Evolutionary conservation across 2,888 invertebrate species (phyloP), one percentile per base, ranked within the genome.

Genomic region (Nephrotoma guestfalica): DNA sequence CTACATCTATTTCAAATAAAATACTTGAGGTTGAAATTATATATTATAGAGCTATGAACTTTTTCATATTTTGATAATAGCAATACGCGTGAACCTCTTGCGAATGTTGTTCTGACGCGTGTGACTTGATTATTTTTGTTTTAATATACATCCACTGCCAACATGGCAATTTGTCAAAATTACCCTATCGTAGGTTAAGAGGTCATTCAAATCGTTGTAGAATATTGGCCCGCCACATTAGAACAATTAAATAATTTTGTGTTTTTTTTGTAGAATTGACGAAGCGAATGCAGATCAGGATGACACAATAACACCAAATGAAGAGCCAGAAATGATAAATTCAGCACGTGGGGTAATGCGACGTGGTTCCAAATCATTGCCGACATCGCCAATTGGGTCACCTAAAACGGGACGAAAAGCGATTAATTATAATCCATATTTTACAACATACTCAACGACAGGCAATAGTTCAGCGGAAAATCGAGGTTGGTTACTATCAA

Each of bases 361-460:
- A 1, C 93, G 95, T 87, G 95, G 94, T 87, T 96, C 95, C 90
- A 94, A 93, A 91, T 96, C 95, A 30, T 91, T 96, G 87, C 96
- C 96, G 0, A 93, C 93, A 0, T 94, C 95, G 0, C 96, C 96
- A 0, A 90, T 94, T 3, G 91, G 93, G 87, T 94, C 95, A 13
- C 95, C 95, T 85, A 88, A 88, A 88, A 87, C 88, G 87, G 87
- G 88, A 88, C 87, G 88, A 87, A 88, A 88, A 87, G 90, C 91
- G 92, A 30, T 86, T 0, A 93, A n/a, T 92, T 94, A 87, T 94
- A 93, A 90, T 91, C 93, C 18, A 90, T 96, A 93, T 89, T 93
- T 94, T 88, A 93, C 93, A 4, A 90, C 93, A 0, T 93, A 87
- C 88, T 86, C 88, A 11, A 86, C 88, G 6, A 15, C 85, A 4